Percentiles rank a stretch among this genome's conserved stretches.
Conservation (phyloP, 2,888 invertebrate species). For the Meiosimyza platycephala region DNA sequence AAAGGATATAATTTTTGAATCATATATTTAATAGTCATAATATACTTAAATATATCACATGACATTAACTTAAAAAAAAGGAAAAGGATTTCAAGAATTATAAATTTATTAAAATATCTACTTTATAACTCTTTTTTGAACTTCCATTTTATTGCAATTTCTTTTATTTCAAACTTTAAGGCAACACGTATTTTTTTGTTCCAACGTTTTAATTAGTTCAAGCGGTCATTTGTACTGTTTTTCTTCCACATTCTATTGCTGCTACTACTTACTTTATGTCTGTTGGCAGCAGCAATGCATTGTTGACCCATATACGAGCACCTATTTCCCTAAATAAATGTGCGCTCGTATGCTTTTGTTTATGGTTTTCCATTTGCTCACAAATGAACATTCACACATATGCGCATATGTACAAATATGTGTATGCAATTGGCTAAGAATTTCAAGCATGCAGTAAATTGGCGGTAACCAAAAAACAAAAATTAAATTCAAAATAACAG, state of each 20-base stretch:
- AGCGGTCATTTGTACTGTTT: constrained; percentile 26
- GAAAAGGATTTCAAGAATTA: too few relatives aligned
- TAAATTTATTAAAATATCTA: too few relatives aligned
- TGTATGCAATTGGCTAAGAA: constrained; percentile 1
- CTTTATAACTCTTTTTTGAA: too few relatives aligned
- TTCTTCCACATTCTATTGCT: constrained; percentile 27
- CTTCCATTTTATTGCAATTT: constrained; percentile 53
- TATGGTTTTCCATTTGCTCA: background rate
- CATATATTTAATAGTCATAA: too few relatives aligned
- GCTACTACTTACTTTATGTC: background rate
- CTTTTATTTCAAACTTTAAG: constrained; percentile 12
- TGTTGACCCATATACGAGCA: constrained; percentile 20
- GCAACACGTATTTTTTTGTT: constrained; percentile 11
- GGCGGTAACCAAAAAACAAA: too few relatives aligned
- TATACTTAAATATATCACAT: too few relatives aligned
- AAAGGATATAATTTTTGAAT: too few relatives aligned
- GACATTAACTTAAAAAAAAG: too few relatives aligned
- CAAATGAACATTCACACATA: background rate
- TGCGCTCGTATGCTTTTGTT: constrained; percentile 1
- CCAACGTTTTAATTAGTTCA: constrained; percentile 30
- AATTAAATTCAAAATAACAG: too few relatives aligned
- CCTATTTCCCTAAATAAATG: too few relatives aligned
- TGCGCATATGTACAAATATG: constrained; percentile 2
- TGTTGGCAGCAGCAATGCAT: constrained; percentile 29
- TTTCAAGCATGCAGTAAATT: background rate